Evolutionary conservation across 1,140 invertebrate genomes (phyloP).

Genomic region (Nixonia krombeini): DNA sequence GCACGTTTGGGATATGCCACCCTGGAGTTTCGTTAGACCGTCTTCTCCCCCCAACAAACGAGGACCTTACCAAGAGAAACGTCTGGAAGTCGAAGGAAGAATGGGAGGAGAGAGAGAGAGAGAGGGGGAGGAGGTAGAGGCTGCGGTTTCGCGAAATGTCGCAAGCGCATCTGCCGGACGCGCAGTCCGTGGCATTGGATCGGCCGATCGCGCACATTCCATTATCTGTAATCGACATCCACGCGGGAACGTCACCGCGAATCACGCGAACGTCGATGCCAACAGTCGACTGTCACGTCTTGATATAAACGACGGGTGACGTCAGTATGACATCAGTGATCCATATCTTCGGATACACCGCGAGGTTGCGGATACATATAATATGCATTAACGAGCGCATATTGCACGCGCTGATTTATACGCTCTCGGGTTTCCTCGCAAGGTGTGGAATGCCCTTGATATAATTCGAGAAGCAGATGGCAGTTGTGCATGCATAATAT

Average conservation of each 20-base stretch:
- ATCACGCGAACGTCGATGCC: slow-evolving; percentile 61
- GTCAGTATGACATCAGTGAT: slow-evolving; percentile 70
- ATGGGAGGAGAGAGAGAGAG: too few relatives aligned
- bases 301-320: slow-evolving; percentile 66
- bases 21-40: not conserved
- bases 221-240: slow-evolving; percentile 14
- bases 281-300: slow-evolving; percentile 61
- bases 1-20: too few relatives aligned
- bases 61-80: too few relatives aligned
- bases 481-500: slow-evolving; percentile 46
- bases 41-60: too few relatives aligned
- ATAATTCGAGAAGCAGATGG: slow-evolving; percentile 46
- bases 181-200: slow-evolving; percentile 54
- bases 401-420: slow-evolving; percentile 47
- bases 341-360: slow-evolving; percentile 60
- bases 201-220: slow-evolving; percentile 52
- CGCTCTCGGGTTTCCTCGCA: slow-evolving; percentile 30
- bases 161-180: too few relatives aligned
- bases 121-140: too few relatives aligned
- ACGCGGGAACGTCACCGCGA: slow-evolving; percentile 49
- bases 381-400: slow-evolving; percentile 47
- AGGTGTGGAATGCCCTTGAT: slow-evolving; percentile 49
- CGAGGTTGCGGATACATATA: slow-evolving; percentile 44
- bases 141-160: not conserved
- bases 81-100: too few relatives aligned